Conservation (phyloP, 2,797 vertebrate genomes). For the Alectoris magna region DNA sequence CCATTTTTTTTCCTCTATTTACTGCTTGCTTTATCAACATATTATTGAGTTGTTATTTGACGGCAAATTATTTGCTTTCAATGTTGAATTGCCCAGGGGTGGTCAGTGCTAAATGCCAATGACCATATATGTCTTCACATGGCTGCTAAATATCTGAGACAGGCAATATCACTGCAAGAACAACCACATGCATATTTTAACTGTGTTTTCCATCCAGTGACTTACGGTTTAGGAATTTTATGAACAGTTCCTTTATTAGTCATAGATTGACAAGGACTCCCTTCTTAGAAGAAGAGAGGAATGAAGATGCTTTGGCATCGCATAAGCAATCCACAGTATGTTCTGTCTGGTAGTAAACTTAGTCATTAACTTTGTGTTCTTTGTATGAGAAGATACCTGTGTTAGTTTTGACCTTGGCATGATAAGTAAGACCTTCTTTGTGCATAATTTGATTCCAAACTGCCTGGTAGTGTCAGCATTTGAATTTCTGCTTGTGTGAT, state of each 20-base stretch:
- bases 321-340: background rate
- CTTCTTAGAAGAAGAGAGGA: background rate
- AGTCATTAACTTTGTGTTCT: background rate
- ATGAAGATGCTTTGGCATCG: background rate
- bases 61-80: no score
- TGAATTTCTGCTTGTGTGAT: background rate
- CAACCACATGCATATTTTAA: background rate
- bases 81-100: background rate
- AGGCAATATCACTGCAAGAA: no score
- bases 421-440: background rate
- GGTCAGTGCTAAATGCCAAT: background rate
- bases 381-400: background rate
- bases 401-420: background rate
- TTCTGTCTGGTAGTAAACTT: background rate
- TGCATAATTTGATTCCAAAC: background rate
- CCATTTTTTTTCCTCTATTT: background rate
- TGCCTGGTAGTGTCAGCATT: background rate
- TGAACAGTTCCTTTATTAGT: background rate
- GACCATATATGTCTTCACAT: background rate
- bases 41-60: background rate
- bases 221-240: background rate
- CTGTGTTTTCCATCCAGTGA: background rate
- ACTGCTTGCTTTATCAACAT: background rate
- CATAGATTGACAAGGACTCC: background rate
- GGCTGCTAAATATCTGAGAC: background rate